A percentile compares a stretch with the other conserved stretches of the same genome.
These are phyloP conservation scores for Phalloptychus januarius DNA, from an alignment of 2,797 vertebrate genomes.

Conservation along the genomic window DNA sequence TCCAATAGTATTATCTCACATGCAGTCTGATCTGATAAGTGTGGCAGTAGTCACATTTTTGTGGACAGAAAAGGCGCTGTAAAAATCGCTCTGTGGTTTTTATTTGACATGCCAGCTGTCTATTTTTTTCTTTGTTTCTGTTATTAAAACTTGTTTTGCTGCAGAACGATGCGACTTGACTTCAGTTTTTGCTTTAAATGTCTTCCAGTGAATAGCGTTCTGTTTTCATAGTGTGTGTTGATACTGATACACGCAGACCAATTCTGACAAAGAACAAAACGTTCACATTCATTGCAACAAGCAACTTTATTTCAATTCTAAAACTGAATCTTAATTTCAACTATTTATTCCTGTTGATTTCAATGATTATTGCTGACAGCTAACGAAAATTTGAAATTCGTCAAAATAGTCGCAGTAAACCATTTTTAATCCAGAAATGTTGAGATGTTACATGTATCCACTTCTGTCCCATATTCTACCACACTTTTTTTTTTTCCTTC, in stretches of 20 bases:
- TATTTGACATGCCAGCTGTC: not conserved
- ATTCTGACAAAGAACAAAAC: not conserved
- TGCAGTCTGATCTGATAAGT: constrained; percentile 48
- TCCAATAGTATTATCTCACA: constrained; percentile 24
- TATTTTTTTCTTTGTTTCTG: not conserved
- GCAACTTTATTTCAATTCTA: not conserved
- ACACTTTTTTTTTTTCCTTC: not conserved
- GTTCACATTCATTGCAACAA: not conserved
- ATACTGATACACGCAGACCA: not conserved
- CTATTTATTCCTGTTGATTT: not conserved
- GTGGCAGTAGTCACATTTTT: constrained; percentile 44
- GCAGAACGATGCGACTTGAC: not conserved
- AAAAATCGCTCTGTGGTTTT: constrained; percentile 17
- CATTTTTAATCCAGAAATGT: not conserved
- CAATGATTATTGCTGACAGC: not conserved
- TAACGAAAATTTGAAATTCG: not conserved
- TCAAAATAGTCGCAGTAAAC: not conserved
- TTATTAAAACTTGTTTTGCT: constrained; percentile 16
- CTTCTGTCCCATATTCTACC: not conserved
- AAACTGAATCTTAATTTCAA: not conserved
- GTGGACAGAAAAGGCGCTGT: constrained; percentile 24
- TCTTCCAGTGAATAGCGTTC: not conserved
- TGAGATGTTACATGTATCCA: not conserved
- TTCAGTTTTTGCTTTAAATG: not conserved
- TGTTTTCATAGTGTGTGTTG: not conserved